Evolutionary conservation across 2,113 vertebrate genomes (phyloP).

Genomic region (Phalacrocorax brasilianus): DNA sequence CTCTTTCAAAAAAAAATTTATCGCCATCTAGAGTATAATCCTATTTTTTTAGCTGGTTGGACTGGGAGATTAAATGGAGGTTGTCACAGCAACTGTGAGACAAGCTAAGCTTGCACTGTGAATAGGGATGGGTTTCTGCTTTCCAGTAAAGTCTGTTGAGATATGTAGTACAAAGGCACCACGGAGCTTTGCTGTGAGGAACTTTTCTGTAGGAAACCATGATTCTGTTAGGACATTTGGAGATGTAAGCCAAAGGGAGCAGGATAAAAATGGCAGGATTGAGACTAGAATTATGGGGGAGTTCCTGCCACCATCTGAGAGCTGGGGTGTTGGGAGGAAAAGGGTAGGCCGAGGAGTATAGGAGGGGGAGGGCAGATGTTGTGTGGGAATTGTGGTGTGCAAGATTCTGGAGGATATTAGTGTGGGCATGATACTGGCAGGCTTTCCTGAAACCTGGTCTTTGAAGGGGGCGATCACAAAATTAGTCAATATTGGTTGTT

Average conservation of each 20-base stretch:
- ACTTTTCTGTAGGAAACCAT: not conserved
- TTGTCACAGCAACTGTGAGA: not conserved
- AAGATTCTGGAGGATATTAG: not conserved
- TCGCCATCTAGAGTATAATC: not conserved
- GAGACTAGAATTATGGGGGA: not conserved
- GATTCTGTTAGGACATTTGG: not conserved
- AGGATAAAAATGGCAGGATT: not conserved
- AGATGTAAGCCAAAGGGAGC: not conserved
- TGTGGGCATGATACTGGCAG: not conserved
- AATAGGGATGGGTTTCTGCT: not conserved
- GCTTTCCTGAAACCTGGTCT: not conserved
- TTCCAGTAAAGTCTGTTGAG: accelerated
- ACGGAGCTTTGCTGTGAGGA: not conserved
- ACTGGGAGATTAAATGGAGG: not conserved
- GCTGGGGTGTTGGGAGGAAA: not conserved
- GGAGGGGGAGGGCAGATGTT: not conserved
- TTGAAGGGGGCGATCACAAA: too few species aligned
- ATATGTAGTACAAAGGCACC: not conserved
- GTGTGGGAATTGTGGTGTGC: not conserved
- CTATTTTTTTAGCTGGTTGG: not conserved
- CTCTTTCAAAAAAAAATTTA: not conserved
- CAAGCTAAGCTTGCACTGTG: not conserved
- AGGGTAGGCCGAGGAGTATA: not conserved
- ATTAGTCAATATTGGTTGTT: not conserved
- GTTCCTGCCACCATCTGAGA: not conserved